Conservation (phyloP, 2,113 vertebrate genomes). For the Leptobrachium leishanense region DNA sequence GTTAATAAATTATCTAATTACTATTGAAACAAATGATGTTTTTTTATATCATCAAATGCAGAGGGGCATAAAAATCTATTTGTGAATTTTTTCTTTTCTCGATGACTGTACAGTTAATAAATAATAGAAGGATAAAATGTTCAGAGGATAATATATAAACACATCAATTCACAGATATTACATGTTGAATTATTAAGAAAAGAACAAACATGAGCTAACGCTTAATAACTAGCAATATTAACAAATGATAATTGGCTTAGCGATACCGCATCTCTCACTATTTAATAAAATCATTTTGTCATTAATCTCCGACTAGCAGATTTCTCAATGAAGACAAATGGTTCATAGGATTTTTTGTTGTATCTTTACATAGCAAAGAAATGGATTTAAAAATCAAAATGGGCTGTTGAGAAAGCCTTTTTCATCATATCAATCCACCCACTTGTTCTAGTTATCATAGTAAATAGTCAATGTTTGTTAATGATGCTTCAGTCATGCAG, state of each 20-base stretch:
- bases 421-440: slow-evolving; percentile 73
- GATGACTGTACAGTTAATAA: background rate
- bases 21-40: too few species aligned
- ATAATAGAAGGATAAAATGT: background rate
- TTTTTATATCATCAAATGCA: too few species aligned
- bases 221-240: background rate
- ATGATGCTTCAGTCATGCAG: slow-evolving; percentile 81
- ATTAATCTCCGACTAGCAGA: slow-evolving; percentile 58
- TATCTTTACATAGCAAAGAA: slow-evolving; percentile 66
- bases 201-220: background rate
- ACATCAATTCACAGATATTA: background rate
- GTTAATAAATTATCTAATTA: too few species aligned
- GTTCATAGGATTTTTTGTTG: slow-evolving; percentile 55
- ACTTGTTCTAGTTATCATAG: slow-evolving; percentile 72
- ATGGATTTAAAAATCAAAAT: slow-evolving; percentile 64
- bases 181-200: background rate
- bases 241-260: background rate
- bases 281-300: slow-evolving; percentile 36
- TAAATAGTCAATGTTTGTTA: slow-evolving; percentile 85
- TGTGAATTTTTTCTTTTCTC: too few species aligned
- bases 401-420: slow-evolving; percentile 64
- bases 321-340: slow-evolving; percentile 53
- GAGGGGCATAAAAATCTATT: too few species aligned
- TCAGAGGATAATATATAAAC: background rate
- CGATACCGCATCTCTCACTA: background rate